These are phyloP conservation scores for Chionodraco myersi DNA, from an alignment of 2,113 vertebrate genomes.

Conservation along the genomic window DNA sequence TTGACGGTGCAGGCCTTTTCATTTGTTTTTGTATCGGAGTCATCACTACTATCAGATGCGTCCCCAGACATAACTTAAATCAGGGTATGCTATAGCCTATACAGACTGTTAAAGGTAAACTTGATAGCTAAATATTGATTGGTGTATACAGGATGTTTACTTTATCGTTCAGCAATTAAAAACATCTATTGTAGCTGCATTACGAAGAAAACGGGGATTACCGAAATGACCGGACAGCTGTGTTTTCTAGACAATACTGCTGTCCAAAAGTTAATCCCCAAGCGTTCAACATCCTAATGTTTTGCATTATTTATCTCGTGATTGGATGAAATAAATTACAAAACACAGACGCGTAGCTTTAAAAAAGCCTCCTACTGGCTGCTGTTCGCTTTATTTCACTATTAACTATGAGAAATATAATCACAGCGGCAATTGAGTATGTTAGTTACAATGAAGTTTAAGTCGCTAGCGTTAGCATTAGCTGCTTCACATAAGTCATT, in stretches of 20 bases:
- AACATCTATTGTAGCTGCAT: constrained; percentile 30
- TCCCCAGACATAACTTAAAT: constrained; percentile 80
- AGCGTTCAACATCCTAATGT: constrained; percentile 65
- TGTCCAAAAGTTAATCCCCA: constrained; percentile 60
- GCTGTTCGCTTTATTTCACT: background rate
- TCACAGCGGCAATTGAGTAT: background rate
- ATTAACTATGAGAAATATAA: background rate
- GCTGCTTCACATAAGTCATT: constrained; percentile 33
- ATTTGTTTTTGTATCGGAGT: constrained; percentile 78
- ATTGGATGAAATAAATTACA: constrained; percentile 9
- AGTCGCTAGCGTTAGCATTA: constrained; percentile 63
- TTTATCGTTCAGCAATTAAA: constrained; percentile 4
- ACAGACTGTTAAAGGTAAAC: constrained; percentile 3
- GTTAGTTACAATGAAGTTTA: constrained; percentile 17
- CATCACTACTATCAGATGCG: constrained; percentile 82
- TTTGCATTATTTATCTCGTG: constrained; percentile 53
- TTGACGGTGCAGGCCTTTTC: constrained; percentile 82
- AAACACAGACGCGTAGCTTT: background rate
- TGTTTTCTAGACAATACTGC: constrained; percentile 56
- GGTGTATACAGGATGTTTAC: constrained; percentile 3
- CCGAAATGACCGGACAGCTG: constrained; percentile 50
- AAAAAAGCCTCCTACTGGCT: background rate
- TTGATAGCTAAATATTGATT: background rate
- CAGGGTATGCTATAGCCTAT: constrained; percentile 9
- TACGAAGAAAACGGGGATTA: constrained; percentile 27